Base-by-base conservation (phyloP, 2,113 vertebrate species). In the Turdus rufiventris region DNA sequence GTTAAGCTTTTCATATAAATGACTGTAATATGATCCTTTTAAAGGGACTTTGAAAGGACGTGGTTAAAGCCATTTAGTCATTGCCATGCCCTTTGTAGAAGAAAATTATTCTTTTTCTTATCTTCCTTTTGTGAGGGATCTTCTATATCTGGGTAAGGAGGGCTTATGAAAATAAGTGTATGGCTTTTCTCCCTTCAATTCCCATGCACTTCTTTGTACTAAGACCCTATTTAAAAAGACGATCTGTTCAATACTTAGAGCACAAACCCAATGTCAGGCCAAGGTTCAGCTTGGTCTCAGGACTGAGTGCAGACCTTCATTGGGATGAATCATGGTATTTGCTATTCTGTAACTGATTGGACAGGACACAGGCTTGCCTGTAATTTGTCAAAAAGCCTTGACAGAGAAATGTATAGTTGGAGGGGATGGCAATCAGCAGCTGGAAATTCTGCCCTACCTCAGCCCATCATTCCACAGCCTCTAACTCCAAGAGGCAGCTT, bases 321-420 rank as follows among this genome's bases (percentile, higher is more conserved):
- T 48, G 42, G 36, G 10, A 53, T 61, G 31, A 91, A 47, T 58
- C 26, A 45, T 29, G 31, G 45, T 47, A 56, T 73, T 70, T 79
- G 15, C 42, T 83, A 38, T 54, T 66, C 50, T 60, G 25, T 33
- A 51, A 26, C 6, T 60, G 43, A 31, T 13, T 75, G 36, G 48
- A 92, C n/a, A 87, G 70, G 74, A 33, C 26, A 75, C 6, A 7
- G 12, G 29, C 33, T 68, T 82, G 42, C 48, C 45, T 88, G 40
- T 50, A 94, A 94, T 75, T 89, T 85, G 50, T 75, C 87, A 85
- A 76, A 93, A 68, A 87, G 36, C 29, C 20, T 78, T 79, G 58
- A 61, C 33, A 91, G 57, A 40, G 54, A 75, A 89, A 87, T 76
- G 29, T 50, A 12, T 34, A 62, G 61, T 92, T 75, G 75, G 58